Evolutionary conservation across 2,113 vertebrate species (phyloP), one percentile per base, ranked within the genome.

Genomic region (Bufo gargarizans): DNA sequence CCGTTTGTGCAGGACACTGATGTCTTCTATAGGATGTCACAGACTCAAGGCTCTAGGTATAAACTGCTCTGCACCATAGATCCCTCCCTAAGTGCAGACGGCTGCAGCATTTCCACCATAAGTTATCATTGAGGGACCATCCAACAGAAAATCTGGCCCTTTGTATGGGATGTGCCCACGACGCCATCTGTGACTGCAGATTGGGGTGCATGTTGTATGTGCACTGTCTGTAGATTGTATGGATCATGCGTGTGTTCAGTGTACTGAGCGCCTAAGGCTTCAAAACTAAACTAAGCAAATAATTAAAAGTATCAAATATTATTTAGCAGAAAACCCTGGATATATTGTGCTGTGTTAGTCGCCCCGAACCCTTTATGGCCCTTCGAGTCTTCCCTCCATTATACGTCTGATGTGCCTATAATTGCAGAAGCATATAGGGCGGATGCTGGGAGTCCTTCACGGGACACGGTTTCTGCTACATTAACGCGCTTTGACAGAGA

Each of bases 401-500:
- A 71, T 20, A 76, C 45, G 50, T 76, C 17, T 76, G 14, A 55
- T 55, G 50, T 77, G 74, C 45, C 49, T 77, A 77, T 77, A 50
- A 77, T 53, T 53, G 17, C 56, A 22, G 14, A 78, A 56, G 19
- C 77, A 55, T 55, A 63, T 59, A 47, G 55, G 77, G 22, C 55
- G 56, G 22, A 47, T 63, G 56, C 33, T 0, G 17, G 33, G 17
- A 82, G 79, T 82, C 79, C 79, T 82, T 82, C 79, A 82, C 58
- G 79, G 79, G 79, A 82, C 79, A 47, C 22, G 8, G 58, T 43
- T 61, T 63, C 79, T 82, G 16, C 16, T 82, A 82, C 43, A 82
- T 82, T 61, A 82, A 82, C 33, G 9, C 20, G 56, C 43, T 63
- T 61, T 82, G 79, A 82, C 79, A 82, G 79, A 59, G 58, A 61